Percentiles rank a stretch among this genome's conserved stretches.
Evolutionary conservation across 2,113 vertebrate species (phyloP).

Genomic region (Lethenteron reissneri): DNA sequence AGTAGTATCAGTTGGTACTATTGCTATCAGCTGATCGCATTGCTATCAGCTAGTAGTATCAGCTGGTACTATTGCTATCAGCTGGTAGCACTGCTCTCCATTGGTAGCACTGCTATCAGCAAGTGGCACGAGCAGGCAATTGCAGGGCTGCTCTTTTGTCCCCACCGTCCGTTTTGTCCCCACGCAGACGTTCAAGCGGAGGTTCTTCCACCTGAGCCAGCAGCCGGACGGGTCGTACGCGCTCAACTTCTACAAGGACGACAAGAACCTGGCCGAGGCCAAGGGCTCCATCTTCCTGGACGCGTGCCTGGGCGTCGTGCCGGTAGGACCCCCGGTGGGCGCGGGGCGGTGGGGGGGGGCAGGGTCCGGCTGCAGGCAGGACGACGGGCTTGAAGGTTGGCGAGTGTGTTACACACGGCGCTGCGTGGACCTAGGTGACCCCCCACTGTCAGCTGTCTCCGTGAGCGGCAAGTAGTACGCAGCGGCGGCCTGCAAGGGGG

Average conservation of each 20-base stretch:
- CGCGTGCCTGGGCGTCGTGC: slow-evolving; percentile 73
- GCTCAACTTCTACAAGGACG: slow-evolving; percentile 91
- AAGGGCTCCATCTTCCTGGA: slow-evolving; percentile 94
- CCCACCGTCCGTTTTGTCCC: not conserved
- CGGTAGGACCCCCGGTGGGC: slow-evolving; percentile 24
- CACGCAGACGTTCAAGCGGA: slow-evolving; percentile 68
- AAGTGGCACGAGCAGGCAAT: not conserved
- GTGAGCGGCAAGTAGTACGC: too few species aligned
- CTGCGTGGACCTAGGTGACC: too few species aligned
- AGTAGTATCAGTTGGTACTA: not conserved
- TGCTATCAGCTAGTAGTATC: not conserved
- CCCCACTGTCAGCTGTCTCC: too few species aligned
- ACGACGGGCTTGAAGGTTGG: too few species aligned
- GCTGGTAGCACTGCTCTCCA: not conserved
- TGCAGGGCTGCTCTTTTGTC: not conserved
- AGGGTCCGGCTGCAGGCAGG: too few species aligned
- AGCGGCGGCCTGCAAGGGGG: too few species aligned
- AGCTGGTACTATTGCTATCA: not conserved
- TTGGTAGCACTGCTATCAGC: not conserved
- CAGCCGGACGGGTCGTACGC: slow-evolving; percentile 88
- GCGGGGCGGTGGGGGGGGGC: too few species aligned
- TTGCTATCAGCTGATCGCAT: not conserved
- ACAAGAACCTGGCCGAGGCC: slow-evolving; percentile 80
- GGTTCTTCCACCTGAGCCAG: slow-evolving; percentile 85
- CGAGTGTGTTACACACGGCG: too few species aligned